phyloP scores from a whole-genome alignment of 2,888 invertebrate species.

The Poecilus cupreus region DNA sequence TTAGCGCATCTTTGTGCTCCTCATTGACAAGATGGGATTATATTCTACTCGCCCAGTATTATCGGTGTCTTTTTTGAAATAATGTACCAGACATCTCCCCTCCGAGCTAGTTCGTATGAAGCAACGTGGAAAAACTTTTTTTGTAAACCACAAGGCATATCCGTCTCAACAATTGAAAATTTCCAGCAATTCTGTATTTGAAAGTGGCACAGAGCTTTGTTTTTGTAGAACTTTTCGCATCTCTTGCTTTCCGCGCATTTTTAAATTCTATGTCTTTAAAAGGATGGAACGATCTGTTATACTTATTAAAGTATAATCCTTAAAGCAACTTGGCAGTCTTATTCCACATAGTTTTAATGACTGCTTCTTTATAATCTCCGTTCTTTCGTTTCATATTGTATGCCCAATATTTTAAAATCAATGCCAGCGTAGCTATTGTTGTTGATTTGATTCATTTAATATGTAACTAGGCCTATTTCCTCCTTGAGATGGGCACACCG shows the following conservation, averaged over 20 bases:
- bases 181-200: too few relatives aligned
- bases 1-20: constrained; percentile 58
- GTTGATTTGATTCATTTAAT: too few relatives aligned
- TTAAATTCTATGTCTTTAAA: too few relatives aligned
- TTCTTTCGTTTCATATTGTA: constrained; percentile 61
- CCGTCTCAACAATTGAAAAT: too few relatives aligned
- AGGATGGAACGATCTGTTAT: too few relatives aligned
- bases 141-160: too few relatives aligned
- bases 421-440: constrained; percentile 9
- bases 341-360: constrained; percentile 62
- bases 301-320: too few relatives aligned
- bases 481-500: too few relatives aligned
- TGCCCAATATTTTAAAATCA: constrained; percentile 60
- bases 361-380: constrained; percentile 61
- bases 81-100: constrained; percentile 31
- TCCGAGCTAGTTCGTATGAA: constrained; percentile 53
- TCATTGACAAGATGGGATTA: constrained; percentile 61
- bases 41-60: constrained; percentile 61
- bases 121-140: constrained; percentile 43
- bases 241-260: too few relatives aligned
- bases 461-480: too few relatives aligned
- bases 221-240: too few relatives aligned
- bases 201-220: too few relatives aligned
- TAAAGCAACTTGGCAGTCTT: constrained; percentile 58
- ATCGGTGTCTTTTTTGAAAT: constrained; percentile 6